Percentiles rank a stretch among this genome's conserved stretches.
phyloP scores from a whole-genome alignment of 2,888 invertebrate species.

The Athetis lepigone region DNA sequence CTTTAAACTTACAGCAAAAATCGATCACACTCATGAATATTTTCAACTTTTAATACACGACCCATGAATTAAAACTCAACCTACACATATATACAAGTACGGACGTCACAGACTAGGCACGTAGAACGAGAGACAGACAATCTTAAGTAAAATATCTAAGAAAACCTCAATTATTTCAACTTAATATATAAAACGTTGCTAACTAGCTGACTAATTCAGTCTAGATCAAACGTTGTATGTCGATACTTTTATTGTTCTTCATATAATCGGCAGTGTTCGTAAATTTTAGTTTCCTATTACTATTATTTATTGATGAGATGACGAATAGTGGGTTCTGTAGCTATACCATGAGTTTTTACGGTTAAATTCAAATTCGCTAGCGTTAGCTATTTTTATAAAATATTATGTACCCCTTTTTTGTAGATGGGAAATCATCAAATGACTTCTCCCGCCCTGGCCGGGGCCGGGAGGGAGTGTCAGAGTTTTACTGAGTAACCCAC shows the following conservation, averaged over 20 bases:
- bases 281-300: conserved; percentile 17
- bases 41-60: background rate
- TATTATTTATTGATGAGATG: conserved; percentile 29
- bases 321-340: conserved; percentile 12
- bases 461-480: no score
- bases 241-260: conserved; percentile 25
- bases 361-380: no score
- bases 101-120: conserved; percentile 33
- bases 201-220: conserved; percentile 35
- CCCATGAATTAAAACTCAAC: background rate
- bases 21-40: background rate
- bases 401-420: no score
- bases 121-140: background rate
- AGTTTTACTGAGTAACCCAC: no score
- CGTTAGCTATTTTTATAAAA: no score
- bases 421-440: no score
- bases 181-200: conserved; percentile 13
- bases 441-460: no score
- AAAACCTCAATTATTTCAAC: conserved; percentile 10
- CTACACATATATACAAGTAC: conserved; percentile 9
- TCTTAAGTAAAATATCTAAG: conserved; percentile 15
- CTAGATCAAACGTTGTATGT: conserved; percentile 27
- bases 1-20: background rate
- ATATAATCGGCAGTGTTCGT: conserved; percentile 57
- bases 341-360: no score